Conservation (phyloP, 2,888 invertebrate genomes). For the Hymenopus coronatus region DNA sequence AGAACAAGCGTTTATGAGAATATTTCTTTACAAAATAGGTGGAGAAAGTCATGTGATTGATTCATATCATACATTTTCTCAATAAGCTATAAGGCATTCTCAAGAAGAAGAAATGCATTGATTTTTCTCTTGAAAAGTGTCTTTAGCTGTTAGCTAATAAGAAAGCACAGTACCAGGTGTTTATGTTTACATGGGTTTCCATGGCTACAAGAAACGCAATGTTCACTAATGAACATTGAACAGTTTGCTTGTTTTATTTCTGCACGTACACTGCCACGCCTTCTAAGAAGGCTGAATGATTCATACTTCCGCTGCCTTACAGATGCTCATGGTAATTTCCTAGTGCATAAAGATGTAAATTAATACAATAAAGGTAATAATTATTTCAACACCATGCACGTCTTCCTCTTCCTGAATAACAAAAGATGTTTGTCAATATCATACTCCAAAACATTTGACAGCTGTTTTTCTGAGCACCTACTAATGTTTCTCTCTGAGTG, state of each 20-base stretch:
- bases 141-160: no score
- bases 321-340: neutral
- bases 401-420: neutral
- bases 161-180: neutral
- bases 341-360: neutral
- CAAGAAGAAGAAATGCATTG: no score
- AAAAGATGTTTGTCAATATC: neutral
- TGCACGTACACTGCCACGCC: neutral
- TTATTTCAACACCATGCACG: neutral
- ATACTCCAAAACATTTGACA: no score
- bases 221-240: neutral
- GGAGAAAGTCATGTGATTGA: no score
- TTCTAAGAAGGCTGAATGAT: neutral
- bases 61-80: no score
- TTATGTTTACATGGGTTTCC: neutral
- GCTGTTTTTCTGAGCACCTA: no score
- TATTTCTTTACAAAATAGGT: no score
- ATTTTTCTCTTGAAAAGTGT: no score
- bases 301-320: neutral
- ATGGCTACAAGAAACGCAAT: neutral
- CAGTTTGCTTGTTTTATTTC: neutral
- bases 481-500: no score
- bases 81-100: no score
- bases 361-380: neutral
- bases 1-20: no score